phyloP scores from a whole-genome alignment of 2,888 invertebrate species.

The Leptinotarsa peninsularis region DNA sequence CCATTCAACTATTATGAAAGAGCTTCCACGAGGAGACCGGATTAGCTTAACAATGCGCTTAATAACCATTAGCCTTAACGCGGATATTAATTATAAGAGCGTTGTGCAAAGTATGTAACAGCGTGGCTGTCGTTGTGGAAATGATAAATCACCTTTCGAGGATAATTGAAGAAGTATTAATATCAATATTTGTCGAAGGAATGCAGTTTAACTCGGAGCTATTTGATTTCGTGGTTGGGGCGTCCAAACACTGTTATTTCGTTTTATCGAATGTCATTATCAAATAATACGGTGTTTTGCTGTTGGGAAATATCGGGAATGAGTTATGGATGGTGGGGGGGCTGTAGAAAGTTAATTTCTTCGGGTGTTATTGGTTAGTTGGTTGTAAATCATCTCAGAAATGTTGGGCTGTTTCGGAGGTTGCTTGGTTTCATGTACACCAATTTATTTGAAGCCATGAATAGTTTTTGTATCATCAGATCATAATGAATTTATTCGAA shows the following conservation, averaged over 20 bases:
- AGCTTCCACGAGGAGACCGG: slow-evolving; percentile 53
- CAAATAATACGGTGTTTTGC: slow-evolving; percentile 6
- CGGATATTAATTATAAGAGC: slow-evolving; percentile 18
- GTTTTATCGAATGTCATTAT: slow-evolving; percentile 13
- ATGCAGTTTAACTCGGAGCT: slow-evolving; percentile 41
- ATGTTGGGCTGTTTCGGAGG: not conserved
- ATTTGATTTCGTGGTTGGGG: slow-evolving; percentile 21
- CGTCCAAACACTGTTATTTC: slow-evolving; percentile 20
- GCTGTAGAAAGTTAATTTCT: not conserved
- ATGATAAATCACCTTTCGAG: slow-evolving; percentile 51
- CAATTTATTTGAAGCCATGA: too few relatives aligned
- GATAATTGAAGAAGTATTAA: slow-evolving; percentile 55
- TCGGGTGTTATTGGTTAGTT: not conserved
- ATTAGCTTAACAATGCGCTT: slow-evolving; percentile 15
- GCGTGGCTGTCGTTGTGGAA: slow-evolving; percentile 48
- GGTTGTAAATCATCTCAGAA: not conserved
- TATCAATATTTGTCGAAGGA: slow-evolving; percentile 54
- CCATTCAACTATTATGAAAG: slow-evolving; percentile 64
- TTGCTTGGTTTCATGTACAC: too few relatives aligned
- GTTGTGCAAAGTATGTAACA: slow-evolving; percentile 14
- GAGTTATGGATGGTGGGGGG: not conserved
- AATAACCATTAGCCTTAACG: slow-evolving; percentile 16
- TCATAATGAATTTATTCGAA: too few relatives aligned
- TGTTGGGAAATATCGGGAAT: slow-evolving; percentile 12
- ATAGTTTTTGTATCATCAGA: too few relatives aligned